Conservation (phyloP, 2,113 vertebrate genomes). For the Hepsetus odoe region DNA sequence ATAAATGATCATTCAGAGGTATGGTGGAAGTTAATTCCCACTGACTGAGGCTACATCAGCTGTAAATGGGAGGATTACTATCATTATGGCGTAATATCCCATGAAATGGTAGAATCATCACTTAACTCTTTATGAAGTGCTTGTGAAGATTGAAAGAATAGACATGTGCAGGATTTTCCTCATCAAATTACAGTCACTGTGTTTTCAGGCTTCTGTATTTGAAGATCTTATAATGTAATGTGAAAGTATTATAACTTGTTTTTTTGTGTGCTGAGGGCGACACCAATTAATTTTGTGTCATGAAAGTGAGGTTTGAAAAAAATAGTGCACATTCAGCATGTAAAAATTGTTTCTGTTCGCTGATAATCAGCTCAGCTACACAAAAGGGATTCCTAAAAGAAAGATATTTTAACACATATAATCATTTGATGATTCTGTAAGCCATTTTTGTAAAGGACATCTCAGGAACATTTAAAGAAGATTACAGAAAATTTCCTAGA, state of each 20-base stretch:
- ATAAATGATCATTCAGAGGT: slow-evolving; percentile 90
- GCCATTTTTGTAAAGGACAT: too few relatives aligned
- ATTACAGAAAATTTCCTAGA: too few relatives aligned
- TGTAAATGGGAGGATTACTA: slow-evolving; percentile 92
- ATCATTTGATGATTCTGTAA: too few relatives aligned
- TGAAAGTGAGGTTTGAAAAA: background rate
- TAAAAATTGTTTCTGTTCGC: too few relatives aligned
- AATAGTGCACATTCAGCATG: too few relatives aligned
- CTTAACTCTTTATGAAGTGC: slow-evolving; percentile 36
- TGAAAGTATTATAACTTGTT: background rate
- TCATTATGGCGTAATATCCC: slow-evolving; percentile 99
- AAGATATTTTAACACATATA: too few relatives aligned
- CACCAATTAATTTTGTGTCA: background rate
- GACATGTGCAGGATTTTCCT: slow-evolving; percentile 18
- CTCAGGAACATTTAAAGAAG: background rate
- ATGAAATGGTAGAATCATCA: slow-evolving; percentile 99
- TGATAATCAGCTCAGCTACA: too few relatives aligned
- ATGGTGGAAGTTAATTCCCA: slow-evolving; percentile 84
- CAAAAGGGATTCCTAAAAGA: too few relatives aligned
- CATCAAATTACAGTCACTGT: slow-evolving; percentile 1
- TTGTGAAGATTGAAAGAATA: slow-evolving; percentile 37
- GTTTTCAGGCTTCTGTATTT: slow-evolving; percentile 4
- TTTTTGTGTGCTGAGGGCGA: background rate
- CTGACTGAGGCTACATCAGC: slow-evolving; percentile 84
- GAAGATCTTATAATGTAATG: background rate